phyloP scores from a whole-genome alignment of 2,113 vertebrate genomes.

The Tachysurus vachellii region DNA sequence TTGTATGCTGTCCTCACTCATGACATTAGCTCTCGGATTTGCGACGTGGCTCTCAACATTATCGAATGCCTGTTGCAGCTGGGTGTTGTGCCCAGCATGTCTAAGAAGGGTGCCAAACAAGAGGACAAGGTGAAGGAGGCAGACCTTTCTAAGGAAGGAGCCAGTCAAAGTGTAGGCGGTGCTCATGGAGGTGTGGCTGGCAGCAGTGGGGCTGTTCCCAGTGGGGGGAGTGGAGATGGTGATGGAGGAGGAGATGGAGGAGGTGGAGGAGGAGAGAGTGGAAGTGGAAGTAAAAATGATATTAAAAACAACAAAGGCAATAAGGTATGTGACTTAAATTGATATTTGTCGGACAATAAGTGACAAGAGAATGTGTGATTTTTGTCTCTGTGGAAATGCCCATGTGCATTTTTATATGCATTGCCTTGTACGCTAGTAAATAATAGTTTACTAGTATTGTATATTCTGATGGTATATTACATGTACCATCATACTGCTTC shows the following conservation, averaged over 20 bases:
- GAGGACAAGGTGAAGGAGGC: constrained; percentile 93
- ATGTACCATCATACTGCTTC: not conserved
- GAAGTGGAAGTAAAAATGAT: constrained; percentile 78
- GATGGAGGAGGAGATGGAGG: constrained; percentile 72
- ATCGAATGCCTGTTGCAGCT: constrained; percentile 96
- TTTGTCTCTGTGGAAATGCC: not conserved
- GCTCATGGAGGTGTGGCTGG: constrained; percentile 72
- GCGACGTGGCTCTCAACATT: constrained; percentile 92
- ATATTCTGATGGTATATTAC: not conserved
- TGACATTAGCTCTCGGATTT: constrained; percentile 96
- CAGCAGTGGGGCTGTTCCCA: constrained; percentile 70
- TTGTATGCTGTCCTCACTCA: constrained; percentile 94
- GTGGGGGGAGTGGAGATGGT: constrained; percentile 76
- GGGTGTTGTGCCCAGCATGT: constrained; percentile 87
- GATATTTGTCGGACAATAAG: not conserved
- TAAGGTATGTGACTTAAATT: constrained; percentile 59
- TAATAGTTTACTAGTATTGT: not conserved
- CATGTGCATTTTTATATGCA: not conserved
- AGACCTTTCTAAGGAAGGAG: constrained; percentile 81
- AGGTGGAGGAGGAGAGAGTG: constrained; percentile 72
- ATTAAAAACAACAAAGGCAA: constrained; percentile 90
- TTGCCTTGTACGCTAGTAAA: not conserved
- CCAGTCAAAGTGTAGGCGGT: constrained; percentile 69
- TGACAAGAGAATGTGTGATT: not conserved
- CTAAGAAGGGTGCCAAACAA: constrained; percentile 83